phyloP scores from a whole-genome alignment of 2,113 vertebrate genomes.

The Theristicus caerulescens region DNA sequence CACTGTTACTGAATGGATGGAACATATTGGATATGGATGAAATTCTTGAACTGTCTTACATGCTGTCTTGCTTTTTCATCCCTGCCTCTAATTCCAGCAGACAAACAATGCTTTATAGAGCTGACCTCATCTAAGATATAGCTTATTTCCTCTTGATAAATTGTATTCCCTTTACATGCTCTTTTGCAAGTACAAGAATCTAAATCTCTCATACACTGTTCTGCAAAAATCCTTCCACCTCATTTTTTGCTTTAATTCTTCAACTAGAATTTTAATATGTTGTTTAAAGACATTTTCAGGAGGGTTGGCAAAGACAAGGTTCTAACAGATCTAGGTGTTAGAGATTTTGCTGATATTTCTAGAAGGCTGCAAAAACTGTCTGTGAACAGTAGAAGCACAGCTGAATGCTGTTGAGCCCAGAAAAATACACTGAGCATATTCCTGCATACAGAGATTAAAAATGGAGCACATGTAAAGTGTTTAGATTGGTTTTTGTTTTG shows the following conservation, averaged over 20 bases:
- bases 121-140: not conserved
- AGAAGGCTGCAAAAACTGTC: not conserved
- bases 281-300: not conserved
- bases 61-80: not conserved
- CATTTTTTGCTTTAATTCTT: not conserved
- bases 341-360: constrained; percentile 30
- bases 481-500: constrained; percentile 28
- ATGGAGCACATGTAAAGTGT: not conserved
- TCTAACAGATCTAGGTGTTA: constrained; percentile 13
- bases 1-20: not conserved
- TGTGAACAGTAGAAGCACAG: not conserved
- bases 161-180: not conserved
- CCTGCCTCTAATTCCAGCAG: not conserved
- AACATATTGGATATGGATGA: not conserved
- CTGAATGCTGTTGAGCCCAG: not conserved
- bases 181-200: not conserved
- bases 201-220: not conserved
- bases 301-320: not conserved
- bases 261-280: not conserved
- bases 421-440: not conserved
- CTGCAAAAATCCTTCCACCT: not conserved
- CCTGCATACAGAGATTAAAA: not conserved
- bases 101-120: not conserved
- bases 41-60: not conserved
- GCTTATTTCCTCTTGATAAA: not conserved